A percentile compares a stretch with the other conserved stretches of the same genome.
These are phyloP conservation scores for Oasisia sp. DNA, from an alignment of 2,888 invertebrate species.

Conservation along the genomic window DNA sequence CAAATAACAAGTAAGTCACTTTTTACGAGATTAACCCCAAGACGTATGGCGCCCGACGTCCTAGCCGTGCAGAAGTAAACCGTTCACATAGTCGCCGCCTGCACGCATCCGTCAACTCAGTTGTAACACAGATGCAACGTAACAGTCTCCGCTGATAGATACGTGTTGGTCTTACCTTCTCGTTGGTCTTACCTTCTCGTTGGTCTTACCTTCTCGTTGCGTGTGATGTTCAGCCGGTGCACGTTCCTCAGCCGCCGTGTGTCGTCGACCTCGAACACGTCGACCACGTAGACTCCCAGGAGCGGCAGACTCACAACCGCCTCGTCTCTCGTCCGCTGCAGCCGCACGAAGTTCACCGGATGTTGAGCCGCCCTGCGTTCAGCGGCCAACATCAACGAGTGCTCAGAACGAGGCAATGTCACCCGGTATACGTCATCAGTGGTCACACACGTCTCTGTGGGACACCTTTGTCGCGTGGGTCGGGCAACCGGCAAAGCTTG, in stretches of 20 bases:
- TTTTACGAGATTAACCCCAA: too few species aligned
- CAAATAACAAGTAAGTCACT: too few species aligned
- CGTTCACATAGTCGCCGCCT: too few species aligned
- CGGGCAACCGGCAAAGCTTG: background rate
- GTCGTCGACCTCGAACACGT: background rate
- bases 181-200: background rate
- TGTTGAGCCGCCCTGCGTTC: background rate
- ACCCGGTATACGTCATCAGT: background rate
- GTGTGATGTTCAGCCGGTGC: constrained; percentile 2
- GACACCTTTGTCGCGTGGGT: background rate
- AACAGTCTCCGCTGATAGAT: too few species aligned
- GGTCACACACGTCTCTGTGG: background rate
- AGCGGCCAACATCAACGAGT: background rate
- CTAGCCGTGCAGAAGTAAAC: too few species aligned
- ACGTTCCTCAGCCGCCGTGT: background rate
- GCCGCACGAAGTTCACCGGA: background rate
- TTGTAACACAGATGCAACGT: too few species aligned
- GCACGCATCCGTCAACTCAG: too few species aligned
- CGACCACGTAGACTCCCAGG: background rate
- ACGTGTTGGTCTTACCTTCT: background rate
- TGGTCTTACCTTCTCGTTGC: background rate
- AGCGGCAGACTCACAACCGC: background rate
- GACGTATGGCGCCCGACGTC: too few species aligned
- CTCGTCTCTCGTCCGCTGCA: background rate
- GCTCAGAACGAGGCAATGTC: background rate